phyloP scores from a whole-genome alignment of 2,888 invertebrate species.

The Panzeria rudis region DNA sequence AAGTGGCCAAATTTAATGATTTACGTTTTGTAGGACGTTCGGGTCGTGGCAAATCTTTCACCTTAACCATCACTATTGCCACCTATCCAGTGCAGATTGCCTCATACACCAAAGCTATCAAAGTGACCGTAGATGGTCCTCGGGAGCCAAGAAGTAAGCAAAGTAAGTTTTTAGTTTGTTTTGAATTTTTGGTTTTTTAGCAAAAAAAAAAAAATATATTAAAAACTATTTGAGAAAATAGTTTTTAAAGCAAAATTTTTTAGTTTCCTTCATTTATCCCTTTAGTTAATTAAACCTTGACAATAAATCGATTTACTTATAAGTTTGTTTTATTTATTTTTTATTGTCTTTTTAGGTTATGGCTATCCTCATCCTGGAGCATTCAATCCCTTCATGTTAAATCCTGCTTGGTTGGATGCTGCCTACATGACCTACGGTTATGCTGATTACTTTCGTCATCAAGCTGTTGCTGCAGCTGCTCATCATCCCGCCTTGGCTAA shows the following conservation, averaged over 20 bases:
- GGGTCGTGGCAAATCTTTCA: slow-evolving; percentile 98
- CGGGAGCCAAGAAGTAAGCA: slow-evolving; percentile 98
- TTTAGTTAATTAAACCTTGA: slow-evolving; percentile 16
- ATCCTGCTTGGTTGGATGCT: slow-evolving; percentile 93
- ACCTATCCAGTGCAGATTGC: slow-evolving; percentile 92
- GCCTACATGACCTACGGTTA: slow-evolving; percentile 91
- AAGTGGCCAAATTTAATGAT: slow-evolving; percentile 99
- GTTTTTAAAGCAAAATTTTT: slow-evolving; percentile 27
- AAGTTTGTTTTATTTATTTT: slow-evolving; percentile 3
- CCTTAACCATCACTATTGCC: slow-evolving; percentile 95
- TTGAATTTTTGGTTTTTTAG: slow-evolving; percentile 63
- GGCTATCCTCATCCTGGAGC: slow-evolving; percentile 91
- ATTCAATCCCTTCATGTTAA: slow-evolving; percentile 91
- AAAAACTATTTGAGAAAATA: slow-evolving; percentile 32
- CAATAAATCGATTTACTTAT: slow-evolving; percentile 49
- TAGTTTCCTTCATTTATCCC: slow-evolving; percentile 50
- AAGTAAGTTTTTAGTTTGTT: slow-evolving; percentile 89
- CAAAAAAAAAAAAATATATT: slow-evolving; percentile 5
- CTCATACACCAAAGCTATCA: slow-evolving; percentile 97
- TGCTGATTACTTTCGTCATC: slow-evolving; percentile 88
- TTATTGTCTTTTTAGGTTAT: slow-evolving; percentile 86
- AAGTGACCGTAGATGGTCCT: slow-evolving; percentile 99
- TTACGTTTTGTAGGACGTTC: slow-evolving; percentile 98
- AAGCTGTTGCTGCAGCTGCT: slow-evolving; percentile 84
- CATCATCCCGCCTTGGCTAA: slow-evolving; percentile 87